Evolutionary conservation across 2,113 vertebrate genomes (phyloP), one percentile per base, ranked within the genome.

Genomic region (Pungitius pungitius): DNA sequence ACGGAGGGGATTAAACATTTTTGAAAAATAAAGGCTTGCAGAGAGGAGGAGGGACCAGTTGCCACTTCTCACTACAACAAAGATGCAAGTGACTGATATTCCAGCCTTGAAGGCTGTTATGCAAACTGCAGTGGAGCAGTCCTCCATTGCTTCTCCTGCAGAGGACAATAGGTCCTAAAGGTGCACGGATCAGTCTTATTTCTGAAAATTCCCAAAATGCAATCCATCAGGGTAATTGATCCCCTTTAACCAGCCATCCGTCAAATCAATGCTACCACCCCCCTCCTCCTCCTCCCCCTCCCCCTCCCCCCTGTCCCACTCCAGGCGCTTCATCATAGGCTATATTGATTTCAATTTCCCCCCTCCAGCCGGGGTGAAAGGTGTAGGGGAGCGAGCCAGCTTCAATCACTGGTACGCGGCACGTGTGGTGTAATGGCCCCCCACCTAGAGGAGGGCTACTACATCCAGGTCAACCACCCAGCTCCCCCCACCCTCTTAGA

Each of bases 201-300:
- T 79, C 75, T 81, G 69, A 87, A 82, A 82, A 78, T 75, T 73
- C 64, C 82, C 74, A 75, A 89, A 88, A 80, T 82, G 69, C 88
- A 88, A 91, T 92, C 87, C 75, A 89, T 92, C 87, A 85, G 63
- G 67, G 78, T 90, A 85, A 91, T 91, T 91, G 90, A 92, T 91
- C 79, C 73, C 73, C 77, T 77, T 88, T 86, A 87, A 89, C 85
- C 88, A 86, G 74, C 82, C 85, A 91, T 87, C 85, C 83, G 24
- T 87, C 87, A 89, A 82, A 27, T 20, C 56, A 18, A 26, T 59
- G 30, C 64, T 11, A 12, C 5, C 22, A 14, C 14, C 67, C 27
- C 20, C 47, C 33, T 13, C 69, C 20, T 3, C 22, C 30, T 9
- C 68, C 33, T 14, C 45, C 26, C 30, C 13, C 64, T 22, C 17